These are phyloP conservation scores for Saccostrea cuccullata DNA, from an alignment of 1,140 invertebrate genomes.

Conservation along the genomic window DNA sequence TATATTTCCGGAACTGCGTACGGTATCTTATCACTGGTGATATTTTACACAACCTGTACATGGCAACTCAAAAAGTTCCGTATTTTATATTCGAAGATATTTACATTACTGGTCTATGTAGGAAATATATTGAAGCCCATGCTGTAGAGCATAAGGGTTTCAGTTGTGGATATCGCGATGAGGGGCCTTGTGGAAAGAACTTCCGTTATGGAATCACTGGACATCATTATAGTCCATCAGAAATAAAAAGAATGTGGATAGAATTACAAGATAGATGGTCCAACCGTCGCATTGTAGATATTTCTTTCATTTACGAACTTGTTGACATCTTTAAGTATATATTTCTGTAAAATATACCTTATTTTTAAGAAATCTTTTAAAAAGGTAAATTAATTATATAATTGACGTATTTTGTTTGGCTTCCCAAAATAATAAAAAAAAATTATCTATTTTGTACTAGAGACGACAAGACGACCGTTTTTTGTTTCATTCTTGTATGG, in stretches of 20 bases:
- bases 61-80: conserved; percentile 60
- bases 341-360: neutral
- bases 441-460: too few relatives aligned
- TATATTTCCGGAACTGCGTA: conserved; percentile 75
- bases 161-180: neutral
- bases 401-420: too few relatives aligned
- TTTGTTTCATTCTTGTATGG: too few relatives aligned
- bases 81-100: conserved; percentile 75
- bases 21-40: conserved; percentile 71
- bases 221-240: neutral
- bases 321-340: neutral
- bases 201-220: neutral
- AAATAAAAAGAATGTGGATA: neutral
- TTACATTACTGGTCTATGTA: conserved; percentile 71
- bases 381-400: too few relatives aligned
- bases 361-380: neutral
- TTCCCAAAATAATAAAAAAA: too few relatives aligned
- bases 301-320: neutral
- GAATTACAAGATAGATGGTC: neutral
- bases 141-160: neutral
- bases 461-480: too few relatives aligned
- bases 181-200: neutral
- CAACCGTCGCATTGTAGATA: neutral
- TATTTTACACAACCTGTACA: conserved; percentile 66
- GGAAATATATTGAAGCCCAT: conserved; percentile 38